Evolutionary conservation across 2,888 invertebrate genomes (phyloP), one percentile per base, ranked within the genome.

Genomic region (Mesorhabditis spiculigera): DNA sequence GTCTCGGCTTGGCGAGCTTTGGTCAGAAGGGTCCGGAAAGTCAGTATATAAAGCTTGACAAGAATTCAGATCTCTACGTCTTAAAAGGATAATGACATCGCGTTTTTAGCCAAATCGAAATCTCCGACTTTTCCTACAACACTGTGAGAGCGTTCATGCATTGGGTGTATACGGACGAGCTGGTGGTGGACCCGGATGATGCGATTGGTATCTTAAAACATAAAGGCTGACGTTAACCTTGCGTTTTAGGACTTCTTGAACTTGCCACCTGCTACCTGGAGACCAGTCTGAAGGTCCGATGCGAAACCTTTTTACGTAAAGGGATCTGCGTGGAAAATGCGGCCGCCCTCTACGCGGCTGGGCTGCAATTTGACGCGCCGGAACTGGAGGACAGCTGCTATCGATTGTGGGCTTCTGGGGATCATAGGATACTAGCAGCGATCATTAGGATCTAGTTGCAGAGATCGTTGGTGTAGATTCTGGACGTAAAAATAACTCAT

Each of bases 181-280:
- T 91, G 42, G 88, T 90, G 78, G 84, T 90, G 64, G 87, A 89
- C n/a, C 87, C 89, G 63, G 90, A 90, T 78, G 89, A 90, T 83
- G 89, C 90, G 45, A 87, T 90, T 10, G 71, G 74, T 72, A 42
- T 16, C 4, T 66, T 8, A 8, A 42, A 45, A 43, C 61, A 63
- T 28, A 28, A 28, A 28, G 3, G 28, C 28, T 28, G 28, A 28
- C 1, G 28, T 28, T 28, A 28, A 28, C 28, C 28, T 28, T 28
- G 28, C 28, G 28, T 28, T 79, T 41, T 78, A 88, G 88, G 88
- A 71, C 85, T 90, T 13, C 82, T 90, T 68, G 90, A 90, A 80
- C 86, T 91, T 72, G 90, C 90, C 45, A 90, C 90, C 82, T 88
- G 89, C 5, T 90, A 90, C 81, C 90, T 89, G 82, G 90, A 90